Evolutionary conservation across 2,113 vertebrate genomes (phyloP).

Genomic region (Typhlomys cinereus): DNA sequence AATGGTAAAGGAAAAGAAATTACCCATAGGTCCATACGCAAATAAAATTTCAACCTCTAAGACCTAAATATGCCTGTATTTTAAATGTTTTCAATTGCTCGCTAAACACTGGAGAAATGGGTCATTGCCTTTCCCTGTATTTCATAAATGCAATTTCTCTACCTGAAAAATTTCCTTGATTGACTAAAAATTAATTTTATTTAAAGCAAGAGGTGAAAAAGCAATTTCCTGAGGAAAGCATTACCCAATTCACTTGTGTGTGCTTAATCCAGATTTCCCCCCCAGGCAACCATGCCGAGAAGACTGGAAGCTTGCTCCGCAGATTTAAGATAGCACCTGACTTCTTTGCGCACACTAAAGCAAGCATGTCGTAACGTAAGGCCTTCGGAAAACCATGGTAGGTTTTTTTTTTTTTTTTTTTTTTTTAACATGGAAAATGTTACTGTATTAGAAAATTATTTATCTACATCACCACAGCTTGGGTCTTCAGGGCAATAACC

Average conservation of each 20-base stretch:
- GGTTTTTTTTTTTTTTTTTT: too few species aligned
- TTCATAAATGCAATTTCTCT: conserved; percentile 34
- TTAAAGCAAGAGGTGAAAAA: conserved; percentile 13
- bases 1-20: conserved; percentile 4
- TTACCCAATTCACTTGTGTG: background rate
- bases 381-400: conserved; percentile 22
- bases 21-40: background rate
- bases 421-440: conserved; percentile 57
- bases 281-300: background rate
- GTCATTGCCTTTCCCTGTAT: background rate
- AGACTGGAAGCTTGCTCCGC: background rate
- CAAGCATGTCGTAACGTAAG: background rate
- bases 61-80: background rate
- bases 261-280: background rate
- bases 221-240: background rate
- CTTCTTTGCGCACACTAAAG: background rate
- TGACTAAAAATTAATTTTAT: conserved; percentile 27
- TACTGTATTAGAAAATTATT: conserved; percentile 43
- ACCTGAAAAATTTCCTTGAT: conserved; percentile 28
- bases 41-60: background rate
- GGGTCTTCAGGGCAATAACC: background rate
- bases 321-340: background rate
- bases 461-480: background rate
- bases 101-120: background rate
- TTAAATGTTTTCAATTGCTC: background rate